phyloP scores from a whole-genome alignment of 2,797 vertebrate species.

The Streptopelia turtur region DNA sequence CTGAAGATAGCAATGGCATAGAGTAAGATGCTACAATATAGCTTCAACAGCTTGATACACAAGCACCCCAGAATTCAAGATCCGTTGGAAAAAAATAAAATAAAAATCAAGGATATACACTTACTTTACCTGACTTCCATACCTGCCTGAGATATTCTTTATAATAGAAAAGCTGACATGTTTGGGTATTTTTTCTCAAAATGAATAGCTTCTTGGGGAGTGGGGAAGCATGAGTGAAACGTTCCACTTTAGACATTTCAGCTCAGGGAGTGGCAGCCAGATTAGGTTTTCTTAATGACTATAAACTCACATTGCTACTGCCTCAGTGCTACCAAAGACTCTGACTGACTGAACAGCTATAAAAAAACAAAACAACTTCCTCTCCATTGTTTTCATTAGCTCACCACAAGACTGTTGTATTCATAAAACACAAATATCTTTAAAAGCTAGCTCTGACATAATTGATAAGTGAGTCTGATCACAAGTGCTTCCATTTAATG shows the following conservation, averaged over 20 bases:
- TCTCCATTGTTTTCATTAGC: not conserved
- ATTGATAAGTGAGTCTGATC: not conserved
- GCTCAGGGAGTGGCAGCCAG: not conserved
- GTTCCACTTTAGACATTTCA: accelerated
- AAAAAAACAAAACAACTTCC: not conserved
- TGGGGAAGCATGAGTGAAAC: accelerated
- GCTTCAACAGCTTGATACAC: not conserved
- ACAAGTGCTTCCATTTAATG: not conserved
- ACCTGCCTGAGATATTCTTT: not conserved
- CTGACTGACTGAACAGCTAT: not conserved
- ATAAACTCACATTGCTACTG: not conserved
- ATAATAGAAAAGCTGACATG: not conserved
- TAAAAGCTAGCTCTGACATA: not conserved
- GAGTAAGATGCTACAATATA: accelerated
- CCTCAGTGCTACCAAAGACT: not conserved
- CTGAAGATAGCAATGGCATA: not conserved
- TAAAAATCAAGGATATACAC: not conserved
- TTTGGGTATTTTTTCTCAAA: not conserved
- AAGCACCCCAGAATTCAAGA: accelerated
- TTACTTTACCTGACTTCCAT: not conserved
- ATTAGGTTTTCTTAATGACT: not conserved
- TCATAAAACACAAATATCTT: not conserved
- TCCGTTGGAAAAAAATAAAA: not conserved
- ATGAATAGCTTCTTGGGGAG: not conserved
- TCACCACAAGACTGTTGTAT: not conserved